These are phyloP conservation scores for Lampropteryx suffumata DNA, from an alignment of 2,888 invertebrate genomes.

Conservation along the genomic window DNA sequence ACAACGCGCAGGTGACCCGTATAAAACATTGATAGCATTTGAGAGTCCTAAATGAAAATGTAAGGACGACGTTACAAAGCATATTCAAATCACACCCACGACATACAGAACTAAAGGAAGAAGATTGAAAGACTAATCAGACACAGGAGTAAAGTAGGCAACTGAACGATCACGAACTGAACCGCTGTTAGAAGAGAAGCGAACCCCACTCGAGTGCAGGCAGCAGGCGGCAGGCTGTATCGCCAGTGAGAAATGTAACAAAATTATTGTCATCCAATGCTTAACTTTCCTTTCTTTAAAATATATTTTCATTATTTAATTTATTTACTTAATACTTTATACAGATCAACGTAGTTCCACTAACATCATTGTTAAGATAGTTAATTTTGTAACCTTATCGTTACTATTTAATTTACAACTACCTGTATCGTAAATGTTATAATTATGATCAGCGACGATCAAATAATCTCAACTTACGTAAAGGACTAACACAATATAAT, in stretches of 20 bases:
- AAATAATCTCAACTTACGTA: slow-evolving; percentile 56
- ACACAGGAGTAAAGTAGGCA: not conserved
- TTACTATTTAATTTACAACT: slow-evolving; percentile 59
- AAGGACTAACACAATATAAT: slow-evolving; percentile 38
- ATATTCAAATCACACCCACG: slow-evolving; percentile 5
- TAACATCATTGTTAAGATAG: slow-evolving; percentile 47
- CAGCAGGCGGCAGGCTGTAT: slow-evolving; percentile 44
- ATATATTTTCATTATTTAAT: slow-evolving; percentile 57
- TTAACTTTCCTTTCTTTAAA: slow-evolving; percentile 71
- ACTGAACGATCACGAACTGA: slow-evolving; percentile 3
- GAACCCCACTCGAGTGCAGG: slow-evolving; percentile 44
- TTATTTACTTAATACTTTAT: slow-evolving; percentile 70
- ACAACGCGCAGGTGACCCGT: not conserved
- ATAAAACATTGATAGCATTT: not conserved
- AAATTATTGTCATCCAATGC: slow-evolving; percentile 83
- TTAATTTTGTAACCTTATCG: slow-evolving; percentile 45
- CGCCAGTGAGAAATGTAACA: slow-evolving; percentile 65
- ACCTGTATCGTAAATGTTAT: slow-evolving; percentile 38
- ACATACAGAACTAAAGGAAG: not conserved
- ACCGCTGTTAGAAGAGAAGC: slow-evolving; percentile 34
- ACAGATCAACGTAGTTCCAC: slow-evolving; percentile 62
- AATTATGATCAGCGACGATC: slow-evolving; percentile 40
- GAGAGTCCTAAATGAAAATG: slow-evolving; percentile 12
- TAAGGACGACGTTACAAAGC: slow-evolving; percentile 2
- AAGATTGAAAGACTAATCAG: not conserved